Evolutionary conservation across 2,888 invertebrate species (phyloP), one percentile per base, ranked within the genome.

Genomic region (Chirona hameri): DNA sequence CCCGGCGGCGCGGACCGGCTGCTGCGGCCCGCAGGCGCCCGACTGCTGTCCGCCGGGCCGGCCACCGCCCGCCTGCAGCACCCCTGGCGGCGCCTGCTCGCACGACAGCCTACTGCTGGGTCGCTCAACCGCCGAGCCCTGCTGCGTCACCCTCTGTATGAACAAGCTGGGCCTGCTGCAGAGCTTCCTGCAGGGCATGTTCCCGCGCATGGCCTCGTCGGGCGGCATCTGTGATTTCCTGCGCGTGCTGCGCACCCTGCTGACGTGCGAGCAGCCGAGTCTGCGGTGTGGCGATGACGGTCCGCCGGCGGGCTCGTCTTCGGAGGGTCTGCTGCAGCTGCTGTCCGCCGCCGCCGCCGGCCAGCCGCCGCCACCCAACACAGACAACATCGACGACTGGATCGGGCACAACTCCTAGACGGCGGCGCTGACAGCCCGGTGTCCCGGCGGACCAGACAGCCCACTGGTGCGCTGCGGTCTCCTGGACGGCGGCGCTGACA

Each of bases 131-230:
- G 79, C 48, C n/a, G 48, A 79, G 48, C 79, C 79, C 12, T 79
- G 79, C 79, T 52, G 79, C 52, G 79, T 79, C 79, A 79, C 79
- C 14, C 52, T 79, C 27, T 79, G 79, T 27, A 52, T 79, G 79
- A 79, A 79, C 79, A 79, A 79, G 52, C 52, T 79, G 52, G 48
- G 52, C 48, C 15, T 79, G 79, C 52, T 79, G 79, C 79, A 79
- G 52, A 31, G 24, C 52, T 79, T 79, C 52, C 79, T 79, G 48
- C 48, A 79, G 79, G 48, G 27, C 52, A 79, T 52, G 79, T 79
- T 79, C 52, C 79, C 79, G 79, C 52, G 48, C 27, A 79, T 52
- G 52, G 52, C 52, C n/a, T n/a, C 79, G 79, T 7, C 52, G 14
- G 79, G 52, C 79, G 79, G 79, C 27, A 52, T 79, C 15, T 0